phyloP scores from a whole-genome alignment of 2,113 vertebrate genomes.

The Indri indri region DNA sequence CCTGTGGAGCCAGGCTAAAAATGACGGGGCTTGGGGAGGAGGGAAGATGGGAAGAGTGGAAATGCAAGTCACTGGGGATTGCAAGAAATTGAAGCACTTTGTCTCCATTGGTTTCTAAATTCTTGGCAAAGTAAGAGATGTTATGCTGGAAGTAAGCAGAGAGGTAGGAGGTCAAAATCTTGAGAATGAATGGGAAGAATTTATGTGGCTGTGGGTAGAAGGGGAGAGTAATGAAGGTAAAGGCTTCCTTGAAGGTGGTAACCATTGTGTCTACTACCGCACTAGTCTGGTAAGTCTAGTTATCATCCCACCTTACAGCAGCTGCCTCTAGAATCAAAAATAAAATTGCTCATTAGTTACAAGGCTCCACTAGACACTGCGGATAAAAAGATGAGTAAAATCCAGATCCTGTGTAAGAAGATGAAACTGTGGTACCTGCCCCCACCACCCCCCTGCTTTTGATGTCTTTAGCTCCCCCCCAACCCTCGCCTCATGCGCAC shows the following conservation, averaged over 20 bases:
- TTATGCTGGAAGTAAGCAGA: neutral
- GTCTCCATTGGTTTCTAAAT: neutral
- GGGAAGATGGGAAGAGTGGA: no score
- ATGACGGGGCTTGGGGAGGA: neutral
- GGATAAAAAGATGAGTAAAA: neutral
- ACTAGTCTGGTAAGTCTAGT: neutral
- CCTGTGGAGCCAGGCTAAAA: neutral
- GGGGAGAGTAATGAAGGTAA: neutral
- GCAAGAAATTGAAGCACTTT: neutral
- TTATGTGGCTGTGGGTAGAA: neutral
- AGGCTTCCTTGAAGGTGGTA: rapidly evolving
- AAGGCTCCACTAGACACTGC: neutral
- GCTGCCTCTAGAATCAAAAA: neutral
- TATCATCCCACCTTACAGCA: neutral
- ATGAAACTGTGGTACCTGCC: no score
- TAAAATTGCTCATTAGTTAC: neutral
- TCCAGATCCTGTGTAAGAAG: neutral
- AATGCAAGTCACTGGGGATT: neutral
- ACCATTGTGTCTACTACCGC: rapidly evolving
- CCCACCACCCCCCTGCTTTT: no score
- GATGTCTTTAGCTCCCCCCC: no score
- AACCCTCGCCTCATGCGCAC: no score
- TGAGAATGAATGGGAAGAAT: neutral
- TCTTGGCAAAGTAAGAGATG: neutral
- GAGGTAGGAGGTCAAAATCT: neutral